Conservation (phyloP, 1,140 invertebrate genomes). For the Lamellibrachia luymesi region DNA sequence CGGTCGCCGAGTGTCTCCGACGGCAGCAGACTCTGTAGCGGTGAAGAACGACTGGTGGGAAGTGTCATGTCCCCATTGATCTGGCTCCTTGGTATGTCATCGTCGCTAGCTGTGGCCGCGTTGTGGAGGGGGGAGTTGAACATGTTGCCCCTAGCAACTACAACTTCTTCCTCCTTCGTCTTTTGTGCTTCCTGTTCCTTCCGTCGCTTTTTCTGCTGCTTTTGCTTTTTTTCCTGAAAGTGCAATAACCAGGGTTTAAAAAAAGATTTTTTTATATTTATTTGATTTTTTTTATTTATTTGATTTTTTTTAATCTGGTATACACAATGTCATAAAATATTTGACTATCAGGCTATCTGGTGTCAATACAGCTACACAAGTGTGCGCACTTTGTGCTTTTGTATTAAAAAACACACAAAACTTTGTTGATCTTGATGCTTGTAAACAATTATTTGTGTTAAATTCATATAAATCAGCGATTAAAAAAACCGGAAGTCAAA, state of each 20-base stretch:
- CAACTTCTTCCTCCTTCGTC: neutral
- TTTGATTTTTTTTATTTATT: too few relatives aligned
- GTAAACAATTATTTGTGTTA: too few relatives aligned
- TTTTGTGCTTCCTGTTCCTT: constrained; percentile 18
- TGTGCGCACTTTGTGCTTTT: too few relatives aligned
- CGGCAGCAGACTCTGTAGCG: neutral
- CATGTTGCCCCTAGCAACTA: neutral
- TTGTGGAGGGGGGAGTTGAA: neutral
- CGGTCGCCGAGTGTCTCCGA: neutral
- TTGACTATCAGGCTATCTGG: too few relatives aligned
- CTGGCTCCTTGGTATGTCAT: neutral
- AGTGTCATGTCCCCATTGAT: neutral
- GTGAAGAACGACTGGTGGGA: neutral
- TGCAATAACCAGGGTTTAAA: neutral
- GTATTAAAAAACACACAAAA: too few relatives aligned
- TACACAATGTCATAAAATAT: too few relatives aligned
- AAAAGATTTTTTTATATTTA: constrained; percentile 10
- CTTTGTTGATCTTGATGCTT: too few relatives aligned
- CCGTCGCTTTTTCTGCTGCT: constrained; percentile 31
- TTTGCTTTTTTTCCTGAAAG: constrained; percentile 30
- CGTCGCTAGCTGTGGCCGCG: neutral
- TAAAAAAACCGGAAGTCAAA: too few relatives aligned
- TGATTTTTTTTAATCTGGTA: too few relatives aligned
- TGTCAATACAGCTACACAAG: too few relatives aligned
- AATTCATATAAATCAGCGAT: too few relatives aligned